A percentile compares a stretch with the other conserved stretches of the same genome.
Conservation (phyloP, 92 coral and sea anemone genomes). For the Actinostola sp. region DNA sequence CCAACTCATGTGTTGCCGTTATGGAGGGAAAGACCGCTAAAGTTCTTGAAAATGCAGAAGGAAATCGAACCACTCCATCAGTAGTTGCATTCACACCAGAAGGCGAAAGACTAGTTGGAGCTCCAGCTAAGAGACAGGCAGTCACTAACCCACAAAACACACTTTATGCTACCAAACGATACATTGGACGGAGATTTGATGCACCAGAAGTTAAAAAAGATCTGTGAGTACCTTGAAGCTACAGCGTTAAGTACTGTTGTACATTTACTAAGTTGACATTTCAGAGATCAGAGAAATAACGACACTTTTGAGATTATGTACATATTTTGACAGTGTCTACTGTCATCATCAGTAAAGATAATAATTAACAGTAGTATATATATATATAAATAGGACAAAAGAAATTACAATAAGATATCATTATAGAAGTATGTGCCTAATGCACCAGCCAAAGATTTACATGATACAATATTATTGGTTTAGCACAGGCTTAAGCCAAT, state of each 20-base stretch:
- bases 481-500: too few species aligned
- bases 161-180: conserved; percentile 92
- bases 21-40: conserved; percentile 97
- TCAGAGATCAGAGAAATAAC: too few species aligned
- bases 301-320: too few species aligned
- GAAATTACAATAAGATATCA: too few species aligned
- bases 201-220: conserved; percentile 89
- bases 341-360: too few species aligned
- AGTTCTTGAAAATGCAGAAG: conserved; percentile 94
- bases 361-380: too few species aligned
- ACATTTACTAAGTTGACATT: neutral
- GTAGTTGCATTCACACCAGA: conserved; percentile 89
- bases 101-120: conserved; percentile 93
- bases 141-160: conserved; percentile 96
- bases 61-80: conserved; percentile 93
- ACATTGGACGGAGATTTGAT: conserved; percentile 93
- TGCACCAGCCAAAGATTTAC: too few species aligned
- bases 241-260: neutral
- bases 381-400: too few species aligned
- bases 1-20: conserved; percentile 98
- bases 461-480: too few species aligned
- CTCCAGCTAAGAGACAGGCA: conserved; percentile 98
- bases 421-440: too few species aligned
- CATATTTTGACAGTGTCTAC: too few species aligned
- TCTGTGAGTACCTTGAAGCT: conserved; percentile 53